phyloP scores from a whole-genome alignment of 2,888 invertebrate species.

The Hydropsyche betteni region DNA sequence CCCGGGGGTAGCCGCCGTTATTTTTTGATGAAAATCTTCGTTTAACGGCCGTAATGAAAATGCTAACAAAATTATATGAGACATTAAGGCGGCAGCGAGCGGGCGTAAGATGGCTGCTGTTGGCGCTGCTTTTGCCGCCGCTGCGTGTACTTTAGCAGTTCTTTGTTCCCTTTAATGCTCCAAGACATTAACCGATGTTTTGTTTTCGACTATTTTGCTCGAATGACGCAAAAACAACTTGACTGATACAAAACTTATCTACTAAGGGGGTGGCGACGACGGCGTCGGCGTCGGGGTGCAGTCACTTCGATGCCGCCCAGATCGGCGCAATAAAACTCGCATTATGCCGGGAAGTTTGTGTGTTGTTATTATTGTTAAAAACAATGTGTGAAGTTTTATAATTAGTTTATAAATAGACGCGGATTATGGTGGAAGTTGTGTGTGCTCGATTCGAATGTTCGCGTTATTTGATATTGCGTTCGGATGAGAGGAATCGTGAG shows the following conservation, averaged over 20 bases:
- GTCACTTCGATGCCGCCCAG: constrained; percentile 2
- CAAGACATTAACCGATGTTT: constrained; percentile 50
- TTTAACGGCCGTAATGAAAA: constrained; percentile 33
- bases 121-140: not conserved
- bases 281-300: constrained; percentile 22
- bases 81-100: constrained; percentile 26
- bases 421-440: too few species aligned
- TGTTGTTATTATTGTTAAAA: too few species aligned
- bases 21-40: constrained; percentile 32
- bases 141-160: constrained; percentile 39
- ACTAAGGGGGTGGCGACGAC: constrained; percentile 24
- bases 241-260: constrained; percentile 48
- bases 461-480: too few species aligned
- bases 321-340: too few species aligned
- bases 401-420: too few species aligned
- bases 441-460: too few species aligned
- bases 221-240: constrained; percentile 48
- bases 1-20: constrained; percentile 4
- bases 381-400: too few species aligned
- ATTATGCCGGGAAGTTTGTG: too few species aligned
- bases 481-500: too few species aligned
- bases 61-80: constrained; percentile 31
- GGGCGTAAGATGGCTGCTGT: constrained; percentile 12
- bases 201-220: constrained; percentile 50
- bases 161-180: constrained; percentile 50